Conservation (phyloP, 2,797 vertebrate species). For the Limosa lapponica region DNA sequence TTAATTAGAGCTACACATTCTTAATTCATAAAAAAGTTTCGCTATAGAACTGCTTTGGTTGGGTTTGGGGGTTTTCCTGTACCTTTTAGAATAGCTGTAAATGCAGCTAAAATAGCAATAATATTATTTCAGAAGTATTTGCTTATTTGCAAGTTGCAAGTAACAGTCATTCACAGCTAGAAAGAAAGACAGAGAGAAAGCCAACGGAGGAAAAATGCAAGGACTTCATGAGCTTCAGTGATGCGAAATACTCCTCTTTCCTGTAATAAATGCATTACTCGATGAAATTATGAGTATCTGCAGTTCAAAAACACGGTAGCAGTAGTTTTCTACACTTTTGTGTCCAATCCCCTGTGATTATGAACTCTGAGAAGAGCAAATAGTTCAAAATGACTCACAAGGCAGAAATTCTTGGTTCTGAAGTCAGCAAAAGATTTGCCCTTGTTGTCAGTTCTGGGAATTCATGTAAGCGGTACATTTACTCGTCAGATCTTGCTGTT, state of each 20-base stretch:
- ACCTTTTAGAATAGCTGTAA: neutral
- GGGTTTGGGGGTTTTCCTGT: neutral
- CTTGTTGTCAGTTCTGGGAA: neutral
- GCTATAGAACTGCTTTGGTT: neutral
- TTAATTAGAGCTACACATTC: neutral
- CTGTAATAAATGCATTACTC: neutral
- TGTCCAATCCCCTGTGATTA: neutral
- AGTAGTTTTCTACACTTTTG: neutral
- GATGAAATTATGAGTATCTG: neutral
- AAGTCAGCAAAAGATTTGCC: slow-evolving; percentile 20
- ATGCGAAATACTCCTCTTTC: neutral
- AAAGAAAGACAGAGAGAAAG: neutral
- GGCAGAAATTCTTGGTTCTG: neutral
- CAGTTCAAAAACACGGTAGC: neutral
- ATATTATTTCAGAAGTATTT: neutral
- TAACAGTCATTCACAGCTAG: neutral
- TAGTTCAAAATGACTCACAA: neutral
- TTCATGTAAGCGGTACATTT: accelerated
- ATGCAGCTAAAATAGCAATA: neutral
- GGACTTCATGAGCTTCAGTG: neutral
- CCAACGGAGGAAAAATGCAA: neutral
- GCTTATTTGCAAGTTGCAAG: neutral
- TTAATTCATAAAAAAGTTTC: neutral
- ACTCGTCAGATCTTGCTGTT: slow-evolving; percentile 1
- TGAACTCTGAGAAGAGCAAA: neutral